These are phyloP conservation scores for Cyprinus carpio DNA, from an alignment of 2,113 vertebrate species.

Conservation along the genomic window DNA sequence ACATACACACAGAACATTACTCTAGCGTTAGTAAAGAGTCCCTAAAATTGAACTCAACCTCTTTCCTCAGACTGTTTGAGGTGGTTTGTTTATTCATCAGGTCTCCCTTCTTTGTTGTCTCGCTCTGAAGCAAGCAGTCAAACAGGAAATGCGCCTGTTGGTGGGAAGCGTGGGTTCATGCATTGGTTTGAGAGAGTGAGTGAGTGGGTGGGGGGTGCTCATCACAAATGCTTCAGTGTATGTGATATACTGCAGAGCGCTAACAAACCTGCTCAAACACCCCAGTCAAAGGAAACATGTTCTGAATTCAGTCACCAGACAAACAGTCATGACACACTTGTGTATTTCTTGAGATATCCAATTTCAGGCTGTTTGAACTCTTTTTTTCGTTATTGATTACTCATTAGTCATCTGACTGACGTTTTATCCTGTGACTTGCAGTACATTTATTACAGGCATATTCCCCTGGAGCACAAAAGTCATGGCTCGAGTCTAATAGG, in stretches of 20 bases:
- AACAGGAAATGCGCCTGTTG: conserved; percentile 34
- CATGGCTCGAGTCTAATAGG: too few relatives aligned
- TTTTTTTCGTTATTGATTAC: not conserved
- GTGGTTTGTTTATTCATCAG: conserved; percentile 15
- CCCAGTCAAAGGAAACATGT: too few relatives aligned
- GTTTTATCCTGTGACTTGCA: not conserved
- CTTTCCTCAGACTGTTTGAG: conserved; percentile 6
- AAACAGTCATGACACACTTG: not conserved
- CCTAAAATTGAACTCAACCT: not conserved
- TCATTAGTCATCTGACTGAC: not conserved
- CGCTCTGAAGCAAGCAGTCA: conserved; percentile 46
- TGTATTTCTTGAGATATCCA: not conserved
- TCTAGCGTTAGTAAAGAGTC: not conserved
- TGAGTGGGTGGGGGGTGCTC: conserved; percentile 26
- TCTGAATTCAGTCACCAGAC: not conserved
- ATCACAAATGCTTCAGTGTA: conserved; percentile 7
- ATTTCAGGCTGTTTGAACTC: not conserved
- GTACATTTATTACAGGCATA: not conserved
- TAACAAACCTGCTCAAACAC: not conserved
- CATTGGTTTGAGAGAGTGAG: conserved; percentile 40
- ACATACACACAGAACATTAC: not conserved
- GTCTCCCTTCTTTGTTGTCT: conserved; percentile 18
- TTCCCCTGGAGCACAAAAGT: not conserved
- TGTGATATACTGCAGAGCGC: not conserved
- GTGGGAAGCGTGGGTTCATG: conserved; percentile 42